These are phyloP conservation scores for Plumapathes pennacea DNA, from an alignment of 92 coral and sea anemone species.

Conservation along the genomic window DNA sequence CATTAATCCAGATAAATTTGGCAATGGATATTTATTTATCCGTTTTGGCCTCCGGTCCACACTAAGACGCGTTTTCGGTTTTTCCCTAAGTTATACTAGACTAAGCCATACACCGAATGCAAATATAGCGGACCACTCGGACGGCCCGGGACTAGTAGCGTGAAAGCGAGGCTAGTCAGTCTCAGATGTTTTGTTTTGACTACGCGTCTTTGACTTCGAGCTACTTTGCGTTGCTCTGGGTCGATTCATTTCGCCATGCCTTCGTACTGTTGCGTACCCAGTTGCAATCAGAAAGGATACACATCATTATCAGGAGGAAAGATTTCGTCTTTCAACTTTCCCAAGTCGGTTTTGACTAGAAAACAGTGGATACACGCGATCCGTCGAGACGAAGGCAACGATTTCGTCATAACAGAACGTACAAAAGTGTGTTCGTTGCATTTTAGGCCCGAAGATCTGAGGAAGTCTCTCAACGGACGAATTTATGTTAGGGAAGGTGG, in stretches of 20 bases:
- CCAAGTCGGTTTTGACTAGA: slow-evolving; percentile 1
- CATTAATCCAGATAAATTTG: too few relatives aligned
- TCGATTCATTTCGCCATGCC: slow-evolving; percentile 29
- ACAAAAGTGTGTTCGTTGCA: slow-evolving; percentile 43
- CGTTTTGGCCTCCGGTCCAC: too few relatives aligned
- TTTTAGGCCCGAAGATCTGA: slow-evolving; percentile 30
- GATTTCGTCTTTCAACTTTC: slow-evolving; percentile 19
- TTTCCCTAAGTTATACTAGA: too few relatives aligned
- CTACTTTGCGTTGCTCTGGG: not conserved
- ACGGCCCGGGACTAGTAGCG: slow-evolving; percentile 31
- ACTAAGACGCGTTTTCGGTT: too few relatives aligned
- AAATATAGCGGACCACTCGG: slow-evolving; percentile 38
- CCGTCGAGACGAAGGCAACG: slow-evolving; percentile 32
- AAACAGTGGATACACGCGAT: slow-evolving; percentile 31
- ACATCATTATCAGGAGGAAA: slow-evolving; percentile 20
- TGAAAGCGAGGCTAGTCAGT: slow-evolving; percentile 34
- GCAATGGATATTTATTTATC: too few relatives aligned
- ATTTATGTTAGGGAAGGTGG: slow-evolving; percentile 6
- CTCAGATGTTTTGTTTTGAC: slow-evolving; percentile 16
- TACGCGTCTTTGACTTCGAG: slow-evolving; percentile 5
- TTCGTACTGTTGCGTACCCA: slow-evolving; percentile 36
- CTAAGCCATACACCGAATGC: slow-evolving; percentile 40
- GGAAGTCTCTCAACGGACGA: slow-evolving; percentile 22
- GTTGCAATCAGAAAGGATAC: slow-evolving; percentile 25
- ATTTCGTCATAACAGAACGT: slow-evolving; percentile 8